phyloP scores from a whole-genome alignment of 2,888 invertebrate species.

The Adelognathus sp. region DNA sequence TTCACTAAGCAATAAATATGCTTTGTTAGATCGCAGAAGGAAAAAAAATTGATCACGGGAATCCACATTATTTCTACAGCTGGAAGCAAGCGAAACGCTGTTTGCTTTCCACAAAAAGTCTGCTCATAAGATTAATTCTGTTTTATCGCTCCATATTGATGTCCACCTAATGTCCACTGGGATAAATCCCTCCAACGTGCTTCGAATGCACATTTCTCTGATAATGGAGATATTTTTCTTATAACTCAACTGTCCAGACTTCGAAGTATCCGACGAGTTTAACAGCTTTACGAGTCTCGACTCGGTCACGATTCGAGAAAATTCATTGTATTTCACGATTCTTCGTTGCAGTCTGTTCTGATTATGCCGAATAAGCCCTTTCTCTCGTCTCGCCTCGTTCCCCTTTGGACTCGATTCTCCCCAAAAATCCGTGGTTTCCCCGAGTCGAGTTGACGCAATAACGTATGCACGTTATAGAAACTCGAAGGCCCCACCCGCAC shows the following conservation, averaged over 20 bases:
- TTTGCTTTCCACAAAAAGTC: too few relatives aligned
- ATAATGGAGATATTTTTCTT: not conserved
- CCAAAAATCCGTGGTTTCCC: constrained; percentile 29
- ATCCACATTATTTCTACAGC: too few relatives aligned
- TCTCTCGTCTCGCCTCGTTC: not conserved
- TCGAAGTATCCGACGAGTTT: constrained; percentile 16
- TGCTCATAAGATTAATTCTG: too few relatives aligned
- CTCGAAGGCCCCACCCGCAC: constrained; percentile 33
- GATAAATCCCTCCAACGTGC: not conserved
- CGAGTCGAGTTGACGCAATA: constrained; percentile 3
- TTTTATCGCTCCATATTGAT: not conserved
- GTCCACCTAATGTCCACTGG: too few relatives aligned
- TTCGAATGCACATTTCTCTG: not conserved
- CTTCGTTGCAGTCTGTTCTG: constrained; percentile 31
- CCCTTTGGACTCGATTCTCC: constrained; percentile 6
- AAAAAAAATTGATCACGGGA: too few relatives aligned
- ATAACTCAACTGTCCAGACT: constrained; percentile 10
- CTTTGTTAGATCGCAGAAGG: too few relatives aligned
- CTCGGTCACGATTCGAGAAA: constrained; percentile 36
- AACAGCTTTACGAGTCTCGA: constrained; percentile 10
- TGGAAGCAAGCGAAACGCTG: too few relatives aligned
- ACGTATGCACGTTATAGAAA: constrained; percentile 41
- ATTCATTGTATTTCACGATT: constrained; percentile 33
- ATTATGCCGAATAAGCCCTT: constrained; percentile 22
- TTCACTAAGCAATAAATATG: too few relatives aligned